Base-by-base conservation (phyloP, 2,797 vertebrate species). In the Parauchenoglanis ngamensis region DNA sequence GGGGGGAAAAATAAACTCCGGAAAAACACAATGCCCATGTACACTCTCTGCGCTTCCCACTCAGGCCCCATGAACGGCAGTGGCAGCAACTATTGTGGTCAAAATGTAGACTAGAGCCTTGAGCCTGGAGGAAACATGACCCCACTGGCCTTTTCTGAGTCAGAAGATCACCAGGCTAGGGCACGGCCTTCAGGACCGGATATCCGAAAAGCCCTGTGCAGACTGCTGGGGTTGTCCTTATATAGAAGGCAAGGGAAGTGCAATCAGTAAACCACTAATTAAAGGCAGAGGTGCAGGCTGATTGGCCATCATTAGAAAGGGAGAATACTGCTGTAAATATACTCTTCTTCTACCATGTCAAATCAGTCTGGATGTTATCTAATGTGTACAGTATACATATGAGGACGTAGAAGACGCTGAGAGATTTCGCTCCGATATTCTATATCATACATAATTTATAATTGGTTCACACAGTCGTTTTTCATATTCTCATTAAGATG, bases 1-100 rank as follows among this genome's bases (percentile, higher is more conserved):
- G 86, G 23, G 86, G 76, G 85, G 89, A 91, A 93, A 94, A 95
- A 95, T 94, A 94, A 94, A 93, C 92, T 95, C 95, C 94, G 95
- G 95, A 96, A 96, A 82, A 86, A 61, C 93, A 92, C 92, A 86
- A 92, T 92, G 92, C 92, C 90, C 92, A 92, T 92, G 92, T 91
- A 93, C 92, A 85, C 82, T 91, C 80, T 91, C 91, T 92, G 10
- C 13, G 7, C 94, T 93, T 92, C 95, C 95, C 94, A 94, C 94
- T 93, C 93, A 91, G 91, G 90, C 92, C 89, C 91, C 40, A 90
- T 70, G n/a, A 86, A 86, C 61, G 90, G 94, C 92, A 91, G 40
- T 89, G 91, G 91, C 90, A 87, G 89, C 76, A 92, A 93, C 92
- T 46, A 90, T 87, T 93, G 94, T 88, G 94, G 95, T 90, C 61